Percentiles rank a stretch among this genome's conserved stretches.
These are phyloP conservation scores for Eulemur coronatus DNA, from an alignment of 2,797 vertebrate species.

Conservation along the genomic window DNA sequence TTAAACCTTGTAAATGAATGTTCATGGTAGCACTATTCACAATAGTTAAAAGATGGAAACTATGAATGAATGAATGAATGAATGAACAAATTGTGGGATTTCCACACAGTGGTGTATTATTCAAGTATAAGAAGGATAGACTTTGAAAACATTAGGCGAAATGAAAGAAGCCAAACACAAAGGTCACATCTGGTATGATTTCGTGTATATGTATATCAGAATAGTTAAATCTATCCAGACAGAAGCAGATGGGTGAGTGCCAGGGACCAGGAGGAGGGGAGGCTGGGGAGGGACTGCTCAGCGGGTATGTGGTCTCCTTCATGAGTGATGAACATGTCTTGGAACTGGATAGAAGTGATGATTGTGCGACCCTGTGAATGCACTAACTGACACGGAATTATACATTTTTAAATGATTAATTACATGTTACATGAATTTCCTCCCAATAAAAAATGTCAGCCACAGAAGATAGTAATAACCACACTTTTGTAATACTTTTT, in stretches of 20 bases:
- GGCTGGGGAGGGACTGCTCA: not conserved
- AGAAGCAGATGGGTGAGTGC: not conserved
- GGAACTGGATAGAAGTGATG: not conserved
- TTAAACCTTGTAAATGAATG: not conserved
- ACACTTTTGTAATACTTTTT: not conserved
- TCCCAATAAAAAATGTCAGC: not conserved
- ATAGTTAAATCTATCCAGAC: not conserved
- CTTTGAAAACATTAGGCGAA: not conserved
- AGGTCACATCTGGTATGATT: not conserved
- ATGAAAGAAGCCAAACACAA: not conserved
- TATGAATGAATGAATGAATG: not conserved
- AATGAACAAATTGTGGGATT: not conserved
- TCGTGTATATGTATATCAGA: not conserved
- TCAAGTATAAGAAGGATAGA: not conserved
- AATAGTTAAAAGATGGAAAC: not conserved
- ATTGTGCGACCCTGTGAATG: not conserved
- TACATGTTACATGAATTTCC: not conserved
- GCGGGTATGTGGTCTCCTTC: not conserved
- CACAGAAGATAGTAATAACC: not conserved
- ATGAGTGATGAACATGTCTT: not conserved
- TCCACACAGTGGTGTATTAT: not conserved
- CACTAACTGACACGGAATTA: not conserved
- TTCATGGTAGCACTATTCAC: not conserved
- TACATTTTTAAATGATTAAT: not conserved
- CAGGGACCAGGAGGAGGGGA: not conserved